These are phyloP conservation scores for Diploscapter pachys DNA, from an alignment of 1,140 invertebrate species.

Conservation along the genomic window DNA sequence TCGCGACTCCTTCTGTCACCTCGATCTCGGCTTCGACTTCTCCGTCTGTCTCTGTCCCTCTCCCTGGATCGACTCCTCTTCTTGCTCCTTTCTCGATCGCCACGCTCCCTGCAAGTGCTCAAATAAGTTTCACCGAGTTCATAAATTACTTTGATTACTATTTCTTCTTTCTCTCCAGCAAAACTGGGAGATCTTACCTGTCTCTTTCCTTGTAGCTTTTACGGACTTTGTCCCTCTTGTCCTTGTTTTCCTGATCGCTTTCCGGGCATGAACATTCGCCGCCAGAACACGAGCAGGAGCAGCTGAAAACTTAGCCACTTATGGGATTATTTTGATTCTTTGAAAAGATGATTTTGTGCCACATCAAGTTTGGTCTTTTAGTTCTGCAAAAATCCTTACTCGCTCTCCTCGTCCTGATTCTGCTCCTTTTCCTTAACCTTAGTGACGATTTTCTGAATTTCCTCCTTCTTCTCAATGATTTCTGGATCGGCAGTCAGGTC, in stretches of 20 bases:
- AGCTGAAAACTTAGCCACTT: conserved; percentile 32
- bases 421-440: conserved; percentile 18
- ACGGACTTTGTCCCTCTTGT: conserved; percentile 11
- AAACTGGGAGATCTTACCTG: background rate
- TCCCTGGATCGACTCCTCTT: conserved; percentile 8
- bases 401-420: conserved; percentile 31
- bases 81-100: conserved; percentile 28
- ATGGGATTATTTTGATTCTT: background rate
- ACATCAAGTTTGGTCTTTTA: background rate
- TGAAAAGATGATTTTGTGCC: background rate
- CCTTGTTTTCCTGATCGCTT: conserved; percentile 25
- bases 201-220: background rate
- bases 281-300: conserved; percentile 54
- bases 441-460: conserved; percentile 22
- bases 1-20: conserved; percentile 33
- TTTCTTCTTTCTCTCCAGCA: too few species aligned
- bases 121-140: too few species aligned
- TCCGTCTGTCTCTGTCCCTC: background rate
- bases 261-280: conserved; percentile 52
- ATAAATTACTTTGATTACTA: too few species aligned
- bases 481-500: conserved; percentile 53
- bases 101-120: background rate
- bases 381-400: conserved; percentile 10
- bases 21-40: conserved; percentile 37
- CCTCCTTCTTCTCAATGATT: conserved; percentile 34